phyloP scores from a whole-genome alignment of 2,113 vertebrate genomes.

The Antechinus stuartii region DNA sequence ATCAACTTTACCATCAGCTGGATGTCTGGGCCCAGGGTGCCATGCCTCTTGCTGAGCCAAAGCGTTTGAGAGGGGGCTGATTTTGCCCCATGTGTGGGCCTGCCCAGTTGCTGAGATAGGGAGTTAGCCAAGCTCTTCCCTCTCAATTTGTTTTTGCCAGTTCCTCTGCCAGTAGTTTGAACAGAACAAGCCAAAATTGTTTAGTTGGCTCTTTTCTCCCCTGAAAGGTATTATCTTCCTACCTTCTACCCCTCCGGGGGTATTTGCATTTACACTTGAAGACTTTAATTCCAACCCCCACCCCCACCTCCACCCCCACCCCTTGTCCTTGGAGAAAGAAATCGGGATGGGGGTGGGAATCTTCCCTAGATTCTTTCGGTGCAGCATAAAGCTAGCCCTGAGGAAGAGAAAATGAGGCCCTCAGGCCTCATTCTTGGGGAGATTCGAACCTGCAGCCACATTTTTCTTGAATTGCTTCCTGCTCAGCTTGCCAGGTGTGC shows the following conservation, averaged over 20 bases:
- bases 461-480: slow-evolving; percentile 64
- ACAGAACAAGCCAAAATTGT: neutral
- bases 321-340: neutral
- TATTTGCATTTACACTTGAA: slow-evolving; percentile 58
- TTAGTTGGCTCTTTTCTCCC: neutral
- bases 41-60: neutral
- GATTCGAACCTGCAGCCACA: neutral
- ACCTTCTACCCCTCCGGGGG: neutral
- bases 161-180: neutral
- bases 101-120: neutral
- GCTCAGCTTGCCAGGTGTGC: slow-evolving; percentile 67
- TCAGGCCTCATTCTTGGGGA: slow-evolving; percentile 24
- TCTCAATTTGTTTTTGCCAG: neutral
- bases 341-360: neutral
- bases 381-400: slow-evolving; percentile 48
- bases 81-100: neutral
- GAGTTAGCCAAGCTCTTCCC: neutral
- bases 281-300: neutral
- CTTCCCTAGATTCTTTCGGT: slow-evolving; percentile 4
- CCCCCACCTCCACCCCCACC: neutral
- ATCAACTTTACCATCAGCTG: neutral
- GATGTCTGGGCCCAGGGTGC: neutral
- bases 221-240: neutral
- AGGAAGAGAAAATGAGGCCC: slow-evolving; percentile 46
- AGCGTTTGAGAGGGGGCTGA: neutral